phyloP scores from a whole-genome alignment of 2,797 vertebrate genomes.

The Octomys mimax region DNA sequence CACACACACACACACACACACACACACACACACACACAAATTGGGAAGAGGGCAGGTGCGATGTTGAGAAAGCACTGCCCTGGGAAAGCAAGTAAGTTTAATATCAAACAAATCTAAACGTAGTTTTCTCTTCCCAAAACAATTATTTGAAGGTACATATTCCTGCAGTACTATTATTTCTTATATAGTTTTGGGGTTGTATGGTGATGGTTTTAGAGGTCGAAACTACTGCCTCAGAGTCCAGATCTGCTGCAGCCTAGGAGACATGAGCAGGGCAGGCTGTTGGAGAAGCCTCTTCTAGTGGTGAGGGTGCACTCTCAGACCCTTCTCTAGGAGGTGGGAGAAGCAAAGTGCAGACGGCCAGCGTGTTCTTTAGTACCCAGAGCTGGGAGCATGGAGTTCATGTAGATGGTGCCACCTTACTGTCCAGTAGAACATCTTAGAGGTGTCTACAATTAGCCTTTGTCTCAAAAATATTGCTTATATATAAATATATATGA shows the following conservation, averaged over 20 bases:
- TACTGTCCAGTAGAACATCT: not conserved
- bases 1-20: not conserved
- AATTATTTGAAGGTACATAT: constrained; percentile 18
- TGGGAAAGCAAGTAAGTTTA: not conserved
- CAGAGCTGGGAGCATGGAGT: not conserved
- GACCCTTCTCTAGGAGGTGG: not conserved
- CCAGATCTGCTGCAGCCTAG: not conserved
- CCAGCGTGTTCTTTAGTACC: not conserved
- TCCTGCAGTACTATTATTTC: not conserved
- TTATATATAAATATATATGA: not conserved
- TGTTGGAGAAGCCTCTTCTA: not conserved
- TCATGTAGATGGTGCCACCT: not conserved
- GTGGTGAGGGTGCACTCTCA: not conserved
- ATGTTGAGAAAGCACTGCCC: not conserved
- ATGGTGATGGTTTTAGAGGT: not conserved
- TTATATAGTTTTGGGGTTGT: constrained; percentile 13
- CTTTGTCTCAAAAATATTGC: not conserved
- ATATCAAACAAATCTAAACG: not conserved
- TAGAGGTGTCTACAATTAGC: not conserved
- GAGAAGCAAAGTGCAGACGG: not conserved
- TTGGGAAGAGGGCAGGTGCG: not conserved
- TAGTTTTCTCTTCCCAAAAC: not conserved
- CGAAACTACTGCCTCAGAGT: not conserved
- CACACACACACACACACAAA: too few species aligned
- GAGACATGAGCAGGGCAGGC: not conserved